These are phyloP conservation scores for Drosophila lacertosa DNA, from an alignment of 1,140 invertebrate genomes.

Conservation along the genomic window DNA sequence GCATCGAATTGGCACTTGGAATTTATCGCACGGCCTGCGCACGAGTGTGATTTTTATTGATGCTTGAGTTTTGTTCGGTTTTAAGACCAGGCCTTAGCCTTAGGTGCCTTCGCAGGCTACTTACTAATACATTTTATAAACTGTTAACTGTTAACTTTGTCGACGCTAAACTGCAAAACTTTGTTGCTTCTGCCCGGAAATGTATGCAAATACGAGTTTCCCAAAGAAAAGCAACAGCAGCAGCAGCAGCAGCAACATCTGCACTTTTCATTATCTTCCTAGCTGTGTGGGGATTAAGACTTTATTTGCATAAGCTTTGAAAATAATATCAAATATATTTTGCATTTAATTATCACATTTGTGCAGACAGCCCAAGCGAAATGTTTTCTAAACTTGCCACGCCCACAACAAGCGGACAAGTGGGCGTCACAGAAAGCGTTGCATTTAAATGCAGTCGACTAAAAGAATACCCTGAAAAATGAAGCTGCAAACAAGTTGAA, in stretches of 20 bases:
- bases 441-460: too few relatives aligned
- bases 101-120: too few relatives aligned
- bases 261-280: constrained; percentile 72
- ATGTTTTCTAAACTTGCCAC: constrained; percentile 44
- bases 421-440: not conserved
- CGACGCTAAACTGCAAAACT: constrained; percentile 12
- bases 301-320: constrained; percentile 78
- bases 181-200: constrained; percentile 38
- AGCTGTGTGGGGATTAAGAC: constrained; percentile 50
- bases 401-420: constrained; percentile 24
- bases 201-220: constrained; percentile 66
- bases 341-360: constrained; percentile 76
- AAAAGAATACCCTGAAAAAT: not conserved
- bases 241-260: constrained; percentile 49
- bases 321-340: constrained; percentile 82
- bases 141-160: constrained; percentile 44
- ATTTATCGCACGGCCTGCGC: constrained; percentile 73
- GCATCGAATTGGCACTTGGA: constrained; percentile 78
- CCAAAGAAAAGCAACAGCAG: constrained; percentile 32
- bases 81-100: constrained; percentile 22
- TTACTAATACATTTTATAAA: constrained; percentile 63
- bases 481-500: not conserved
- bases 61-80: constrained; percentile 65
- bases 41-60: constrained; percentile 82
- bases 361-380: constrained; percentile 19